Base-by-base conservation (phyloP, 2,888 invertebrate genomes). In the Ornithoptera alexandrae region DNA sequence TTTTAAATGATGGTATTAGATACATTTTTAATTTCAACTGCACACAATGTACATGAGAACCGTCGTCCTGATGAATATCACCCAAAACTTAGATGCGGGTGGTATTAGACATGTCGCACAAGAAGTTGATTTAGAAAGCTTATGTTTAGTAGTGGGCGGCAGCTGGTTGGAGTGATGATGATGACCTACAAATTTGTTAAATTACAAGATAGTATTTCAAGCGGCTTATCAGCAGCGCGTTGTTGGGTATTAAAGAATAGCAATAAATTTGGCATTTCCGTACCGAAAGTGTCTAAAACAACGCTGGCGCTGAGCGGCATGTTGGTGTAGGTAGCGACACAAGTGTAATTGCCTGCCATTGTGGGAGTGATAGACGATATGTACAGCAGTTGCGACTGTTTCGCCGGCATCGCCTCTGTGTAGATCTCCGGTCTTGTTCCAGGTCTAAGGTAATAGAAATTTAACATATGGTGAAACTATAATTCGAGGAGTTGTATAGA, bases 301-400 rank as follows among this genome's bases (percentile, higher is more conserved):
- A 97, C 96, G 72, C 94, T 94, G 69, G 94, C 94, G 76, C 90
- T 93, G 66, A 97, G 87, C 50, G 93, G 90, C 80, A 95, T 93
- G 70, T 95, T 95, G 72, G 97, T 96, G 87, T 97, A 97, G 71
- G 93, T 95, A n/a, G 96, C 97, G 42, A 94, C 94, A 82, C 98
- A 98, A 72, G 95, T 96, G 89, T 97, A 98, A 77, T 92, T 94
- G 71, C 97, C 97, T 56, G 95, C 96, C 93, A 97, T 96, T 69
- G 95, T 94, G 74, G 95, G 95, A 58, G 94, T 94, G 76, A 97
- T 93, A 56, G 95, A 94, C 65, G 95, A 94, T 83, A 97, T 96
- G 84, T 97, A 95, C 71, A 97, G 93, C 69, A 95, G 94, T 76
- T 96, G 92, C 74, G 94, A 94, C 69, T 93, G 91, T 80, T 95